Conservation (phyloP, 2,888 invertebrate species). For the Cataglyphis rosenhaueri region DNA sequence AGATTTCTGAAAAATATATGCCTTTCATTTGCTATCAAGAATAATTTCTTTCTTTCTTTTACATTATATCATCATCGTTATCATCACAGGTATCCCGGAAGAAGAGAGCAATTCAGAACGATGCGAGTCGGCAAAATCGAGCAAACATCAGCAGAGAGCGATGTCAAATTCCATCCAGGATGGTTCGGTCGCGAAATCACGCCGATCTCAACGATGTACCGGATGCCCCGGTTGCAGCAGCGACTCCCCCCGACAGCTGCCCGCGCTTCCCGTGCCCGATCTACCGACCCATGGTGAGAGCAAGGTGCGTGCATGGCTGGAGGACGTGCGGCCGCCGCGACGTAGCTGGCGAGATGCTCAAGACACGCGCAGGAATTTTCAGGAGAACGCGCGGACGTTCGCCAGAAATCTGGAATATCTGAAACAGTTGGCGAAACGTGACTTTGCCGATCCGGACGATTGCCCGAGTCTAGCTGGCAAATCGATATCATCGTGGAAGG, state of each 20-base stretch:
- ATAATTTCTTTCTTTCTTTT: not conserved
- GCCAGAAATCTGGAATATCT: conserved; percentile 75
- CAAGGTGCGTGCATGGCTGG: conserved; percentile 83
- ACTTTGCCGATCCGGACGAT: conserved; percentile 65
- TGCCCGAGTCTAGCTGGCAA: conserved; percentile 28
- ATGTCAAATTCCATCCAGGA: conserved; percentile 71
- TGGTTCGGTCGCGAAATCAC: conserved; percentile 75
- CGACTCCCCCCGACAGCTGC: conserved; percentile 62
- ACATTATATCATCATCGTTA: not conserved
- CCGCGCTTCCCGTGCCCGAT: conserved; percentile 68
- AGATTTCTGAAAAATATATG: not conserved
- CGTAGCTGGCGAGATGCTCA: conserved; percentile 78
- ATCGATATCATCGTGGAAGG: conserved; percentile 75
- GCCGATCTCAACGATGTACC: conserved; percentile 87
- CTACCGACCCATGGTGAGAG: conserved; percentile 80
- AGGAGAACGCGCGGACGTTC: conserved; percentile 72
- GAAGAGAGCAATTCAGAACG: conserved; percentile 87
- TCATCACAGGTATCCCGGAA: conserved; percentile 90
- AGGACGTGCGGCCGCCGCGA: conserved; percentile 81
- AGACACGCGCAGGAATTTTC: conserved; percentile 69
- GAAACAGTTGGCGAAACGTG: conserved; percentile 74
- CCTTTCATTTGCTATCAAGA: conserved; percentile 13
- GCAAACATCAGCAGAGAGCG: conserved; percentile 66
- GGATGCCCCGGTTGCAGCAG: conserved; percentile 91
- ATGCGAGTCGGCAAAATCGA: conserved; percentile 70